Conservation (phyloP, 2,888 invertebrate species). For the Siphlonurus alternatus region DNA sequence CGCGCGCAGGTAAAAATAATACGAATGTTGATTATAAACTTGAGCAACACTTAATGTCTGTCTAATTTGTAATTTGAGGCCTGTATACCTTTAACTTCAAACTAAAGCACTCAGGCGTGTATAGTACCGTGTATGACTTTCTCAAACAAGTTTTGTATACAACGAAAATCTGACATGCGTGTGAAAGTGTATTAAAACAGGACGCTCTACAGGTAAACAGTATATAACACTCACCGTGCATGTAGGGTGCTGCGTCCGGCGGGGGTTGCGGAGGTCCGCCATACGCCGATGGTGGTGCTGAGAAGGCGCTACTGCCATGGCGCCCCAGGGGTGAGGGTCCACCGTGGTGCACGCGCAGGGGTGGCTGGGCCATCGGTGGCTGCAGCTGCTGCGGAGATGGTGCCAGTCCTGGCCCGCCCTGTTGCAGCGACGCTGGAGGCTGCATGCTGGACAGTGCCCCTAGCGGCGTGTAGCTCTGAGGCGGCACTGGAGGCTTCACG, state of each 20-base stretch:
- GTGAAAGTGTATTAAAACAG: too few species aligned
- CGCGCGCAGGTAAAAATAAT: too few species aligned
- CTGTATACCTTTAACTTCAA: too few species aligned
- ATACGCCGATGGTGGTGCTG: constrained; percentile 27
- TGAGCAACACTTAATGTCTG: too few species aligned
- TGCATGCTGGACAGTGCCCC: constrained; percentile 75
- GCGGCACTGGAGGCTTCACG: constrained; percentile 31
- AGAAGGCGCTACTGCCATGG: constrained; percentile 44
- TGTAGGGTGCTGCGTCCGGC: constrained; percentile 11
- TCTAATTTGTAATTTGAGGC: too few species aligned
- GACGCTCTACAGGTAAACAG: too few species aligned
- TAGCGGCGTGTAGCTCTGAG: constrained; percentile 64
- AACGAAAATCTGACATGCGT: too few species aligned
- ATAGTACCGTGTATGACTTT: too few species aligned
- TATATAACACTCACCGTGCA: constrained; percentile 1
- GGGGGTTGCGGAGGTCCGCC: constrained; percentile 20
- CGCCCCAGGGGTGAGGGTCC: constrained; percentile 30
- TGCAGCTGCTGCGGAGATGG: constrained; percentile 25
- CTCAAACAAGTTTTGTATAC: too few species aligned
- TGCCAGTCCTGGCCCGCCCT: constrained; percentile 23
- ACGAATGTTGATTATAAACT: too few species aligned
- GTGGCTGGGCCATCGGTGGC: constrained; percentile 23
- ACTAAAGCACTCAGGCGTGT: too few species aligned
- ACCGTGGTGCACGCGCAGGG: constrained; percentile 19
- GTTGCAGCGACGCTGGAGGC: constrained; percentile 39